Evolutionary conservation across 2,888 invertebrate species (phyloP).

Genomic region (Nephrotoma guestfalica): DNA sequence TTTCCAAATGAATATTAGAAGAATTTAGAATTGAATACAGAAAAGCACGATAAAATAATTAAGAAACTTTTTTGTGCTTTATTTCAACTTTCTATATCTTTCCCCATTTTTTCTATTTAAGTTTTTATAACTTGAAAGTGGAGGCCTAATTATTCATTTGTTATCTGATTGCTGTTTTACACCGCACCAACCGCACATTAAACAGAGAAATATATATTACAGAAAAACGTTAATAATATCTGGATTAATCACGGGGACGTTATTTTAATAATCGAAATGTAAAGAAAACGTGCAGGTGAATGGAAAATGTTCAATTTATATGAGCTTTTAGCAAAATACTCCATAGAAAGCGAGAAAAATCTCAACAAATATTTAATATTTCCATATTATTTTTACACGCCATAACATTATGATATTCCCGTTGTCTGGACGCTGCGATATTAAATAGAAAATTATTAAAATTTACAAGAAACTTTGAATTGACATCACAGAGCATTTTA

Average conservation of each 20-base stretch:
- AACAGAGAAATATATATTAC: background rate
- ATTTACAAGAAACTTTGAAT: background rate
- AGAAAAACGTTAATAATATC: background rate
- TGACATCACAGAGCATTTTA: background rate
- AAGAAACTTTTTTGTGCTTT: background rate
- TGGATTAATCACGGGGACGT: background rate
- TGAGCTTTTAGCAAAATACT: background rate
- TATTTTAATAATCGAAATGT: background rate
- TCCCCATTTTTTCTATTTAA: background rate
- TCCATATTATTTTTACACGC: no score
- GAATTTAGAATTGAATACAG: background rate
- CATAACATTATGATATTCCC: no score
- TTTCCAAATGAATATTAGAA: background rate
- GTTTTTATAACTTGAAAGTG: background rate
- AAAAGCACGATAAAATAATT: background rate
- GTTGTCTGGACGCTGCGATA: no score
- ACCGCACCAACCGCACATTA: background rate
- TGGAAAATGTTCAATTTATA: background rate
- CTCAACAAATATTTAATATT: background rate
- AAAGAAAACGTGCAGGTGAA: background rate
- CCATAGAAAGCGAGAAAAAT: no score
- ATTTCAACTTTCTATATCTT: background rate
- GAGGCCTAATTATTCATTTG: background rate
- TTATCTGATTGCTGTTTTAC: background rate
- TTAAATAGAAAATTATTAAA: no score